Conservation (phyloP, 2,113 vertebrate genomes). For the Sylvietta virens region DNA sequence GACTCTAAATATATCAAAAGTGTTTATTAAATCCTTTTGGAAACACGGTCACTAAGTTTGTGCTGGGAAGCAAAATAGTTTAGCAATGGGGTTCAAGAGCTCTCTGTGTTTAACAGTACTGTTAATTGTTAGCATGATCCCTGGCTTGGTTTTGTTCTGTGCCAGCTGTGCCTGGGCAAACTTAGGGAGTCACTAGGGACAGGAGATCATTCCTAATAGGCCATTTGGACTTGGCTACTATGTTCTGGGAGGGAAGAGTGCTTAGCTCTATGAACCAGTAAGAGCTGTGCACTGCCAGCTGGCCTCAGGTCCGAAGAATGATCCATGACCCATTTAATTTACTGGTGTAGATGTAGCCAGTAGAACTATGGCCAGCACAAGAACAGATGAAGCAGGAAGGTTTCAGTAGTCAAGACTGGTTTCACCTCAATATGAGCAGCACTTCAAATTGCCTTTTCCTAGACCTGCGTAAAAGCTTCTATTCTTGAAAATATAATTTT, state of each 20-base stretch:
- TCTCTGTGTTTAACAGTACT: not conserved
- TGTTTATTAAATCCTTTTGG: not conserved
- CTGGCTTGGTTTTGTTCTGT: not conserved
- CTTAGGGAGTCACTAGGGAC: not conserved
- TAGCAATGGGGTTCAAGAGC: not conserved
- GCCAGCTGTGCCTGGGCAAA: not conserved
- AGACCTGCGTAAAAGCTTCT: not conserved
- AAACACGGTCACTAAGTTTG: not conserved
- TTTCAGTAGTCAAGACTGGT: not conserved
- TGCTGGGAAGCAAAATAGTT: not conserved
- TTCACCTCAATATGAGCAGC: not conserved
- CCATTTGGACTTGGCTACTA: not conserved
- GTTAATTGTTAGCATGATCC: constrained; percentile 1
- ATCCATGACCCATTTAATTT: not conserved
- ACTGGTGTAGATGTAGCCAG: not conserved
- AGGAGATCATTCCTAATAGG: not conserved
- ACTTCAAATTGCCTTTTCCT: not conserved
- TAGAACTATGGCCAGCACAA: not conserved
- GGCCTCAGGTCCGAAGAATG: not conserved
- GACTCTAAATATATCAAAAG: not conserved
- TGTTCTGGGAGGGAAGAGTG: not conserved
- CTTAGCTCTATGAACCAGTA: not conserved
- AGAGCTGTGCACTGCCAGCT: not conserved
- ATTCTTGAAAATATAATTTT: not conserved
- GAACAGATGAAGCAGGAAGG: not conserved